Evolutionary conservation across 2,888 invertebrate species (phyloP).

Genomic region (Eupithecia abbreviata): DNA sequence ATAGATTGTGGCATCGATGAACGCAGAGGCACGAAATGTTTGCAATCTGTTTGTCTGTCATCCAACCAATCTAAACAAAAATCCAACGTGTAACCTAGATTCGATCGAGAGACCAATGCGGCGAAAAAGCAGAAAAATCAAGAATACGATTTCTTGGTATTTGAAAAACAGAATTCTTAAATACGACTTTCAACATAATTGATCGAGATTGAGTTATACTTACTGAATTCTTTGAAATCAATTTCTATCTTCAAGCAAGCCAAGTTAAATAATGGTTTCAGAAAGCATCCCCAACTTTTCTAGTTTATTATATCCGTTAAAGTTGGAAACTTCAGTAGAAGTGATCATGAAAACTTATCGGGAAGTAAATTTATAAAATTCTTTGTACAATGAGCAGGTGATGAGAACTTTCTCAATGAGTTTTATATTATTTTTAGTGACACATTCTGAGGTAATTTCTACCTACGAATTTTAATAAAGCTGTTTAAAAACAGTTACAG

Average conservation of each 20-base stretch:
- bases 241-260: not conserved
- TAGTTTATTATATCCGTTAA: conserved; percentile 10
- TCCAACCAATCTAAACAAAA: too few relatives aligned
- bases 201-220: not conserved
- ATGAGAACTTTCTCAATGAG: not conserved
- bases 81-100: too few relatives aligned
- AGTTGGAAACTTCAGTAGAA: not conserved
- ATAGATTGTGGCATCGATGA: too few relatives aligned
- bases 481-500: too few relatives aligned
- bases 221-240: conserved; percentile 2
- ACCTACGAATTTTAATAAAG: too few relatives aligned
- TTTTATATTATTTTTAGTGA: not conserved
- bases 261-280: conserved; percentile 7
- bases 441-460: too few relatives aligned
- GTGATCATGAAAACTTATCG: conserved; percentile 13
- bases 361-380: conserved; percentile 1
- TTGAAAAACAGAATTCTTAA: not conserved
- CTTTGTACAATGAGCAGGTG: conserved; percentile 2
- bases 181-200: not conserved
- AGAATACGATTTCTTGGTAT: not conserved
- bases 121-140: not conserved
- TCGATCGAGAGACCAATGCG: not conserved
- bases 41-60: too few relatives aligned
- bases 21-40: too few relatives aligned
- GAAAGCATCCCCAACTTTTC: conserved; percentile 9